Conservation (phyloP, 2,797 vertebrate species). For the Chelonia mydas region DNA sequence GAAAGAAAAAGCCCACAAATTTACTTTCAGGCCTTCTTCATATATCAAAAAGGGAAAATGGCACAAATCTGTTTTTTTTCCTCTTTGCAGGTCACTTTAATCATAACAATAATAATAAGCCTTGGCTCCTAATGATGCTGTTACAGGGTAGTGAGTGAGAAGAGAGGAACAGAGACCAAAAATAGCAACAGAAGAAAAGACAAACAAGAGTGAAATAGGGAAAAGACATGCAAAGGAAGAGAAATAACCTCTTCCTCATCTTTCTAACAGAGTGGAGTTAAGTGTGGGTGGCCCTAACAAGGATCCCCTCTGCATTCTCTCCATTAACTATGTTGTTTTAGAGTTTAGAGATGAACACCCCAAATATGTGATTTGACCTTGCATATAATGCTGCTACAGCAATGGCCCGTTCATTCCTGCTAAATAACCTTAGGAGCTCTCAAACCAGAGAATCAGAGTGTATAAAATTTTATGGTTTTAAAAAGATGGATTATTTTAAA, state of each 20-base stretch:
- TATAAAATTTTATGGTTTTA: background rate
- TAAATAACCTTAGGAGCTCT: background rate
- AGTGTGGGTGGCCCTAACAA: background rate
- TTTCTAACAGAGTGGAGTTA: background rate
- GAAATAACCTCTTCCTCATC: fast-evolving
- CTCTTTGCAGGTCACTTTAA: background rate
- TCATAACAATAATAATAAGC: background rate
- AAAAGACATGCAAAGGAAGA: fast-evolving
- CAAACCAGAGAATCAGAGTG: background rate
- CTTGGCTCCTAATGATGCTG: fast-evolving
- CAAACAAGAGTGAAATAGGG: background rate
- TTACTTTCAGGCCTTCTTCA: background rate
- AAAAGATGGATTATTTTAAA: too few relatives aligned
- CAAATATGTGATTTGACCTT: background rate
- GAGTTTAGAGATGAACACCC: background rate
- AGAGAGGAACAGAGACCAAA: background rate
- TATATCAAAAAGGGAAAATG: background rate
- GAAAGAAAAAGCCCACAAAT: too few relatives aligned
- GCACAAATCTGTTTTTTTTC: background rate
- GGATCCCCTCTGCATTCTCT: background rate
- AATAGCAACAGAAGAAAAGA: background rate
- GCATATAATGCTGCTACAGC: background rate
- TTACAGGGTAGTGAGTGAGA: background rate
- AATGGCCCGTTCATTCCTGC: background rate
- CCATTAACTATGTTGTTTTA: background rate